Base-by-base conservation (phyloP, 2,113 vertebrate species). In the Thalassarche chlororhynchos region DNA sequence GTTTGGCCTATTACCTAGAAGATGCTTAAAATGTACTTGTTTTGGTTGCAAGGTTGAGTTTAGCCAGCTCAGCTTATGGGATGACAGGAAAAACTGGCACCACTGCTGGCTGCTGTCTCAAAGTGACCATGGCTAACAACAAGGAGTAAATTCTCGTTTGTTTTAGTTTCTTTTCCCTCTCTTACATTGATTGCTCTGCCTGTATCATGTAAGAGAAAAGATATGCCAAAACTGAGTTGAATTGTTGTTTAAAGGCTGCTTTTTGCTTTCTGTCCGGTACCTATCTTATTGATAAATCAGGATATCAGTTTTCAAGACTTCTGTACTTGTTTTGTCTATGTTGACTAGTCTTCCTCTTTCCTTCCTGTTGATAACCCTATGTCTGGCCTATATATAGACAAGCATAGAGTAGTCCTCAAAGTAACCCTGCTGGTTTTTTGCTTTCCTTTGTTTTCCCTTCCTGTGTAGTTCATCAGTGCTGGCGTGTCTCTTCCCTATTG, bases 1-100 rank as follows among this genome's bases (percentile, higher is more conserved):
- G 21, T 32, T 38, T 6, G 26, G 34, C 1, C 0, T 10, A 0
- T 46, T 31, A 36, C 46, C 66, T n/a, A 12, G 76, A 54, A 21
- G 54, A 9, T 80, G 42, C 21, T 51, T 74, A 9, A 54, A 52
- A 42, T 16, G 29, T 20, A 10, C 3, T 2, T 31, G 44, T 49
- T 72, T 70, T 31, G 31, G 29, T 42, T 79, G 31, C 14, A 38
- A 85, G 34, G 52, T 32, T 36, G 57, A n/a, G 34, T 68, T 46
- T 62, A 69, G 44, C 18, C 32, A 86, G 57, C 40, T 75, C 36
- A 34, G 19, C 16, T 65, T 58, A 15, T 31, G 57, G n/a, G 38
- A 74, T 71, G 58, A 21, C 36, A 64, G 74, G 68, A 54, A 16
- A 29, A 62, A 7, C 54, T 77, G 70, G 28, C 75, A 54, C 17